Evolutionary conservation across 2,888 invertebrate species (phyloP).

Genomic region (Cenopis cana): DNA sequence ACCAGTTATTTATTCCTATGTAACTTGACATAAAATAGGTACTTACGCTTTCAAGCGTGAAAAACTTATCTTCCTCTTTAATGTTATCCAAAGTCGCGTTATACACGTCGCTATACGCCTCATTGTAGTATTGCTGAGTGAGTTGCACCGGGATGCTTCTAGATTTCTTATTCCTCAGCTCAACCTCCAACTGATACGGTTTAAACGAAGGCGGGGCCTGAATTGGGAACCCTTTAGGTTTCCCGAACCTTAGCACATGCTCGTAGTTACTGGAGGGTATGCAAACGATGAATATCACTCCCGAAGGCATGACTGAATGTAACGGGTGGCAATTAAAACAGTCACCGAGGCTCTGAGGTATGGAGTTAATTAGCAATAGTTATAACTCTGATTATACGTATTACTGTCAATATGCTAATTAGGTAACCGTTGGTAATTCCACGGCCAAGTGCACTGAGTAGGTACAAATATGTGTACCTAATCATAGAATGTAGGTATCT

Average conservation of each 20-base stretch:
- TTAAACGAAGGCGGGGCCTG: slow-evolving; percentile 57
- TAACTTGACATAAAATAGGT: slow-evolving; percentile 11
- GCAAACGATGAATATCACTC: slow-evolving; percentile 88
- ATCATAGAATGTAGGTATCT: too few species aligned
- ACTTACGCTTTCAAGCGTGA: slow-evolving; percentile 89
- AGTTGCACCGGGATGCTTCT: slow-evolving; percentile 74
- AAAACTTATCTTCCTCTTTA: slow-evolving; percentile 79
- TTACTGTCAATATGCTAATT: slow-evolving; percentile 31
- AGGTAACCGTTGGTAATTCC: slow-evolving; percentile 4
- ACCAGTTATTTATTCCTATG: neutral
- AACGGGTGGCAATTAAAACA: slow-evolving; percentile 4
- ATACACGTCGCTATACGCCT: slow-evolving; percentile 66
- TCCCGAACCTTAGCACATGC: slow-evolving; percentile 84
- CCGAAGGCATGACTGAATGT: slow-evolving; percentile 79
- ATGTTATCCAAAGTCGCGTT: slow-evolving; percentile 69
- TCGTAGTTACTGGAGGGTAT: slow-evolving; percentile 89
- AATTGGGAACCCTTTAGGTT: slow-evolving; percentile 65
- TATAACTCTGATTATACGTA: slow-evolving; percentile 53
- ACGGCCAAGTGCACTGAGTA: slow-evolving; percentile 8
- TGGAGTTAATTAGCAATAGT: slow-evolving; percentile 39
- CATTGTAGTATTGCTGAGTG: slow-evolving; percentile 72
- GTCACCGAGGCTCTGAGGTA: slow-evolving; percentile 13
- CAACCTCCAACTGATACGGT: slow-evolving; percentile 68
- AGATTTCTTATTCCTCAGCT: slow-evolving; percentile 70
- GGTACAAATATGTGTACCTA: neutral